phyloP scores from a whole-genome alignment of 2,797 vertebrate species.

The Mycteria americana region DNA sequence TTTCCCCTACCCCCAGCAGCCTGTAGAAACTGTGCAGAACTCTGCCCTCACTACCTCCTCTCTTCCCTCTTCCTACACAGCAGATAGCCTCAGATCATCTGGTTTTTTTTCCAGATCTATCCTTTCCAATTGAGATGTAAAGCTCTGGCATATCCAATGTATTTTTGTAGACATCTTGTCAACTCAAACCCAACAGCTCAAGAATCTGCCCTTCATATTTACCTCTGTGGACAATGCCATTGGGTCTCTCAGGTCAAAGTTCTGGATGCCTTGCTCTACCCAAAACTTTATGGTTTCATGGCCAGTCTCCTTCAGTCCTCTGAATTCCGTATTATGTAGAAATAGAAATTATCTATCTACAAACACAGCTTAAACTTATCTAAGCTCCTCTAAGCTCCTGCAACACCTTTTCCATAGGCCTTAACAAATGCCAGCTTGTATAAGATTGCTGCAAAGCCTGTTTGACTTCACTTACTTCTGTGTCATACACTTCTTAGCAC shows the following conservation, averaged over 20 bases:
- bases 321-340: neutral
- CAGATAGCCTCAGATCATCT: neutral
- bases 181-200: neutral
- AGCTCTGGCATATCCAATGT: fast-evolving
- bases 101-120: neutral
- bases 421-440: neutral
- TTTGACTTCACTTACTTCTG: neutral
- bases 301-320: neutral
- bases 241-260: neutral
- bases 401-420: neutral
- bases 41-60: neutral
- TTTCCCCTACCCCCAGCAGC: neutral
- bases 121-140: neutral
- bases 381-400: neutral
- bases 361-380: neutral
- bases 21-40: neutral
- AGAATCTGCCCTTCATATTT: neutral
- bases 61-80: neutral
- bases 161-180: neutral
- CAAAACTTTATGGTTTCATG: neutral
- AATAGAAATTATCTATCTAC: neutral
- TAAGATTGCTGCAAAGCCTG: neutral
- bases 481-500: neutral
- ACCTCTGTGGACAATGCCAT: neutral
- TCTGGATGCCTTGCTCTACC: neutral